Base-by-base conservation (phyloP, 2,113 vertebrate species). In the Patagioenas fasciata region DNA sequence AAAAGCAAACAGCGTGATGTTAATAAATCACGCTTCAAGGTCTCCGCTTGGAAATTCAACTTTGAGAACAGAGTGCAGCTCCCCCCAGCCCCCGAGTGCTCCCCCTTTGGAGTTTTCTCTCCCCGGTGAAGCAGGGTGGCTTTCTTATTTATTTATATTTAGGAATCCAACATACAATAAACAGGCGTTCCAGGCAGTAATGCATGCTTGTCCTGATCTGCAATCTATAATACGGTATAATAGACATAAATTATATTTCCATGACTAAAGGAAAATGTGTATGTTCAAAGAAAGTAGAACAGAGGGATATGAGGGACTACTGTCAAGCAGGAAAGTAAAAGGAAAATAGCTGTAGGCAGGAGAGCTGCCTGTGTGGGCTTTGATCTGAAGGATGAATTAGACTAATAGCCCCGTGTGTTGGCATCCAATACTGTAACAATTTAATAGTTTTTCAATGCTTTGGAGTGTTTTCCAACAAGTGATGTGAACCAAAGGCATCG, bases 211-310 rank as follows among this genome's bases (percentile, higher is more conserved):
- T 95, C 97, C 98, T 17, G 86, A 95, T 96, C 98, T 98, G 94
- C 87, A 98, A 98, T 99, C 98, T 98, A 98, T 98, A 99, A 98
- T 98, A 91, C 96, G 93, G 97, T 94, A 89, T 98, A 99, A 98
- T 99, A 94, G 98, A 97, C 97, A 97, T 98, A 98, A 98, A 99
- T 99, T 98, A 98, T 97, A 93, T 98, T 99, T 99, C 98, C 98
- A 98, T 98, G 98, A 98, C 98, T 98, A 98, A 98, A 98, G 98
- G 97, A 97, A 98, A 98, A 97, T 97, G 97, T 97, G 97, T 98
- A 98, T 97, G 96, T 98, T 98, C 98, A 98, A 98, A 98, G 98
- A 96, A 96, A 97, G 97, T 97, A 96, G 97, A 98, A 97, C 97
- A 96, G 98, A 97, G 84, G 96, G 97, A 97, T 98, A n/a, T 91